Conservation (phyloP, 2,113 vertebrate species). For the Alexandromys fortis region DNA sequence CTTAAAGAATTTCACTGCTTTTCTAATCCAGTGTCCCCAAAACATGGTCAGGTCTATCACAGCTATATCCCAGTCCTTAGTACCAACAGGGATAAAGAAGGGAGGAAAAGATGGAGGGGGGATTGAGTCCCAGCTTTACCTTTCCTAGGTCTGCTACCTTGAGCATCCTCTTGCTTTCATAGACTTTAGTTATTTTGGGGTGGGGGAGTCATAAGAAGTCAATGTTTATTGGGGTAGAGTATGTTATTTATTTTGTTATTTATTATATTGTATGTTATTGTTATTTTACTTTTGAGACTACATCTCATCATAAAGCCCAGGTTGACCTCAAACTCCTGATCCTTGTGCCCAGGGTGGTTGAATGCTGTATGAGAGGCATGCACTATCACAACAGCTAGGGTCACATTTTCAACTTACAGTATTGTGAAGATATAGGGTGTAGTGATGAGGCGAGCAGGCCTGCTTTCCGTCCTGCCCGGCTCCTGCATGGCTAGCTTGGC, state of each 20-base stretch:
- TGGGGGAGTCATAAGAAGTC: neutral
- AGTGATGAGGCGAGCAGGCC: no score
- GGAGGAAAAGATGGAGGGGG: neutral
- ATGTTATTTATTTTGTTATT: neutral
- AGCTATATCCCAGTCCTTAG: no score
- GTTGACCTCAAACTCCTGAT: neutral
- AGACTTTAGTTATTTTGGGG: neutral
- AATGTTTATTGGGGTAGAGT: neutral
- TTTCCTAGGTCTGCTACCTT: neutral
- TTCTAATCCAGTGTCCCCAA: no score
- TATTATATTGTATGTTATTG: neutral
- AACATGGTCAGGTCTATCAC: no score
- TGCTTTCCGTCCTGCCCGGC: no score
- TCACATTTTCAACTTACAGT: neutral
- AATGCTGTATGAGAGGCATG: neutral
- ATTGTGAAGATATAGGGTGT: neutral
- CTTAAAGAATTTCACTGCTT: no score
- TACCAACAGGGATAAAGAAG: neutral
- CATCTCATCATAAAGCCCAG: neutral
- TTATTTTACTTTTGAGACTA: neutral
- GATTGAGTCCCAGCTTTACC: neutral
- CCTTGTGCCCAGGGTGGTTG: no score
- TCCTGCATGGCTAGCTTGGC: no score
- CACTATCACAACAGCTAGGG: neutral
- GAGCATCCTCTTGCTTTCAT: neutral